Conservation (phyloP, 2,113 vertebrate species). For the Cricetomys ansorgei region DNA sequence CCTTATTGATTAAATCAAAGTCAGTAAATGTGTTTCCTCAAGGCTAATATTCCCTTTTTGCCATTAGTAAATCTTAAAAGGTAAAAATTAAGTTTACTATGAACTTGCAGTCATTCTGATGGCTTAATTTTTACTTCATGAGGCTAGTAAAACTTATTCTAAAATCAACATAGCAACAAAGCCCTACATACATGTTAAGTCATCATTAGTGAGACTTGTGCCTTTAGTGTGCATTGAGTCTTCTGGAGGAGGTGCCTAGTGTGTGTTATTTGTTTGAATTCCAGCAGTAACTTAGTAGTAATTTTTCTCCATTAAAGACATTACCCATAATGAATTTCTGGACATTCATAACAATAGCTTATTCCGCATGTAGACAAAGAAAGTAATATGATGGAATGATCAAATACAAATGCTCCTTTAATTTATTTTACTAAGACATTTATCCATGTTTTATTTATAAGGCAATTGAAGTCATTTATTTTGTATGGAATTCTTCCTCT, state of each 20-base stretch:
- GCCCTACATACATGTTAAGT: background rate
- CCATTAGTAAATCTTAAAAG: background rate
- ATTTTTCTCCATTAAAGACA: constrained; percentile 65
- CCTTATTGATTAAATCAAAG: background rate
- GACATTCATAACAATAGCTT: constrained; percentile 33
- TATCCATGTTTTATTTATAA: constrained; percentile 76
- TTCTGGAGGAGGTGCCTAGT: background rate
- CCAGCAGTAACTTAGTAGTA: constrained; percentile 20
- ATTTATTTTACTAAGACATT: constrained; percentile 74
- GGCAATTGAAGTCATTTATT: constrained; percentile 70
- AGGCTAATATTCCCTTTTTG: background rate
- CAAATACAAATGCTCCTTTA: constrained; percentile 70
- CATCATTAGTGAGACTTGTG: background rate
- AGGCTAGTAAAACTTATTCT: background rate
- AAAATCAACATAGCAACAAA: background rate
- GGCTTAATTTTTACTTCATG: constrained; percentile 38
- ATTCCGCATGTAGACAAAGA: constrained; percentile 44
- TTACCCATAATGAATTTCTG: constrained; percentile 62
- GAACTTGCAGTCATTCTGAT: background rate
- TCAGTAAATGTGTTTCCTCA: constrained; percentile 27
- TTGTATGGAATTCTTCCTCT: constrained; percentile 44
- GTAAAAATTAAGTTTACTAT: background rate
- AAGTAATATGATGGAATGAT: constrained; percentile 71
- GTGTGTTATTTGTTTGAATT: constrained; percentile 55
- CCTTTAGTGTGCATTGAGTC: constrained; percentile 10